Conservation (phyloP, 2,888 invertebrate genomes). For the Hydriomena furcata region DNA sequence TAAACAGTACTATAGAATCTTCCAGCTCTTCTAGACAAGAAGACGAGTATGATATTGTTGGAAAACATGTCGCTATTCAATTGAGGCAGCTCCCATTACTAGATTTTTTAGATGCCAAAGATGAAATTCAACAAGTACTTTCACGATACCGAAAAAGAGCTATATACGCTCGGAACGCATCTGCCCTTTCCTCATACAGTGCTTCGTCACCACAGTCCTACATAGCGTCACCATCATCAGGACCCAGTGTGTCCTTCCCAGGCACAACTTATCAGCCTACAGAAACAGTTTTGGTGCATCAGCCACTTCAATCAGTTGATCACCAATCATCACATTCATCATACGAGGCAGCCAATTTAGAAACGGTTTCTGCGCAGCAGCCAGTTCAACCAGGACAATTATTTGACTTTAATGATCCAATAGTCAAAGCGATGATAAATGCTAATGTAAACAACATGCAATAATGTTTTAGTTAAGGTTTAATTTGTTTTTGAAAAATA, state of each 20-base stretch:
- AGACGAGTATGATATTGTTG: constrained; percentile 32
- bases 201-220: constrained; percentile 25
- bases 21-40: constrained; percentile 29
- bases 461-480: constrained; percentile 20
- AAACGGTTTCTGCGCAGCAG: constrained; percentile 24
- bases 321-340: constrained; percentile 21
- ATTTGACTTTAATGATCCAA: constrained; percentile 22
- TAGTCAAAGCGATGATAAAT: constrained; percentile 25
- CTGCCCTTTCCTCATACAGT: constrained; percentile 28
- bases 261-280: constrained; percentile 16
- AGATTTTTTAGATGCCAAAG: constrained; percentile 32
- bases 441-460: constrained; percentile 21
- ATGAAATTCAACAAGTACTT: constrained; percentile 33
- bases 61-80: constrained; percentile 35
- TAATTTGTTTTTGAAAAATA: constrained; percentile 22
- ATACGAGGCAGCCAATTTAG: constrained; percentile 18
- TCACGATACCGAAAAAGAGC: constrained; percentile 25
- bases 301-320: too few relatives aligned
- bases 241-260: constrained; percentile 23
- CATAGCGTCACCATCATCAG: constrained; percentile 23
- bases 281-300: too few relatives aligned
- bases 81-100: constrained; percentile 31
- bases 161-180: constrained; percentile 23
- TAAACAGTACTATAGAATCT: constrained; percentile 32
- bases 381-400: constrained; percentile 22